phyloP scores from a whole-genome alignment of 2,113 vertebrate species.

The Lathamus discolor region DNA sequence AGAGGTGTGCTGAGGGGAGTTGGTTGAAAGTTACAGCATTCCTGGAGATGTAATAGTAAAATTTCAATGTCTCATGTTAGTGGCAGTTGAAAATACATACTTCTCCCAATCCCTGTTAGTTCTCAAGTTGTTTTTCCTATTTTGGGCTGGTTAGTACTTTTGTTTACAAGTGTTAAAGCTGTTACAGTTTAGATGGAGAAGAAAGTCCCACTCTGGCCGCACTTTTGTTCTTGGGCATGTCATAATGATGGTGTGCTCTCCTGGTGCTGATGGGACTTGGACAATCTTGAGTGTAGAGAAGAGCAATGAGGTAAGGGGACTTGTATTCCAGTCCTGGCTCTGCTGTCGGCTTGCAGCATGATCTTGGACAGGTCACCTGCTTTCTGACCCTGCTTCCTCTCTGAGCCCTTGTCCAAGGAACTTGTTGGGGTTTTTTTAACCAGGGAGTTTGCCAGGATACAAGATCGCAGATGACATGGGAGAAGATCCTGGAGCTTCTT shows the following conservation, averaged over 20 bases:
- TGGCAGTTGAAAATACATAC: background rate
- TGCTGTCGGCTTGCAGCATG: background rate
- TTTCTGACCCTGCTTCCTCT: background rate
- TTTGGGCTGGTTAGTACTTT: background rate
- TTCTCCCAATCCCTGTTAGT: background rate
- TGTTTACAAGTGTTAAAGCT: background rate
- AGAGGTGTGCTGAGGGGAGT: background rate
- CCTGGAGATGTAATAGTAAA: background rate
- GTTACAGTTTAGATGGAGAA: background rate
- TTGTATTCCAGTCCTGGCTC: background rate
- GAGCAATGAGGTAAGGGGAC: background rate
- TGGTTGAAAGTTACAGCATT: background rate
- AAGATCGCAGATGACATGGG: background rate
- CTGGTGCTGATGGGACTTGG: background rate
- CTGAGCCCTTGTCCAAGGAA: background rate
- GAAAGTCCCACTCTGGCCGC: fast-evolving
- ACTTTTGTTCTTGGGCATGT: background rate
- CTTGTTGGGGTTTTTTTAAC: background rate
- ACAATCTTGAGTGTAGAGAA: background rate
- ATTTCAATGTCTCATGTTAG: background rate
- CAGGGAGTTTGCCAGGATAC: background rate
- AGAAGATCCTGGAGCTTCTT: background rate
- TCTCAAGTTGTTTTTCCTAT: background rate
- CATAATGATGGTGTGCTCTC: background rate
- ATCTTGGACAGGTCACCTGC: background rate